Evolutionary conservation across 2,888 invertebrate species (phyloP), one percentile per base, ranked within the genome.

Genomic region (Mactromeris polynyma): DNA sequence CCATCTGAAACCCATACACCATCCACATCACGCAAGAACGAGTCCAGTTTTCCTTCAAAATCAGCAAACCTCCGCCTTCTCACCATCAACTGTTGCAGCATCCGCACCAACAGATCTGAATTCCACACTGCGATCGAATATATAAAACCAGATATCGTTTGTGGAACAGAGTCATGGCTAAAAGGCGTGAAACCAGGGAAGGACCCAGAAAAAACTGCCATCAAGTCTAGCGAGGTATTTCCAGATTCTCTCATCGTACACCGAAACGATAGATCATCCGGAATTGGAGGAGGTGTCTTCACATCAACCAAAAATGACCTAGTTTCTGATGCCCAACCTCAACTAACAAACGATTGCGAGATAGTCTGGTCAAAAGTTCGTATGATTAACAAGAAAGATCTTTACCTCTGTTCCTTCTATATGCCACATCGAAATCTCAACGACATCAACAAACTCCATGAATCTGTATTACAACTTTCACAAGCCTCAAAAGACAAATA

Each of bases 391-490:
- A 7, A 80, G 11, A 80, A 64, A 51, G 84, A 84, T 69, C 4
- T 81, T 4, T 79, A 79, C 26, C 0, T 89, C 2, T 81, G 85
- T 33, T 90, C 87, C 0, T 90, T 83, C 36, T 87, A 86, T 42
- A 86, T 89, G 88, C 90, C 90, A 31, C 88, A 88, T 79, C 73
- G 86, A 31, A 85, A 85, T 31, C 69, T 85, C 40, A 51, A 80
- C 2, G 11, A 51, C 42, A 82, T 90, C 3, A 26, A 14, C 4
- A n/a, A 83, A 38, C 80, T 88, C 1, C 7, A 77, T 38, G 38
- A 85, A 0, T 87, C 90, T 11, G 7, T 90, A 11, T 42, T 77
- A 3, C 26, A 77, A 31, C 33, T 83, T 21, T 14, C 81, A 40
- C 26, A 73, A 1, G 17, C n/a, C 3, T 31, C 2, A 3, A 73